Percentiles rank a stretch among this genome's conserved stretches.
Evolutionary conservation across 2,113 vertebrate genomes (phyloP).

Genomic region (Nesogale talazaci): DNA sequence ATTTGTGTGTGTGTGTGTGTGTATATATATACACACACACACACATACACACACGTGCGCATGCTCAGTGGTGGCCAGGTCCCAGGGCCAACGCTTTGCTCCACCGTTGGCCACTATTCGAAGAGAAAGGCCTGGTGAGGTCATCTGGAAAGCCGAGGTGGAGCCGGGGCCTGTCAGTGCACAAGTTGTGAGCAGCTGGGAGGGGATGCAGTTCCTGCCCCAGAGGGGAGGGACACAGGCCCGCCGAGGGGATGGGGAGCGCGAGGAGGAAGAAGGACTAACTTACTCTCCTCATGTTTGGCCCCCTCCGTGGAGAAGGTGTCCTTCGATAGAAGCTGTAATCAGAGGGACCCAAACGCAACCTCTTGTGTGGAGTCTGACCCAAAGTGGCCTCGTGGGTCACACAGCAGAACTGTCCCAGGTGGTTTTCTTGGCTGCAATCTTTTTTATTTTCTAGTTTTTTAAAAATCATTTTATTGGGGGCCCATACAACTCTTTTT

Average conservation of each 20-base stretch:
- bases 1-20: no score
- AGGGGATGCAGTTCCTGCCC: no score
- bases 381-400: neutral
- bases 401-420: neutral
- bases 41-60: no score
- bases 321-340: neutral
- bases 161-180: neutral
- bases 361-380: neutral
- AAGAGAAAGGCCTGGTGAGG: neutral
- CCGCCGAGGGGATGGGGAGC: neutral
- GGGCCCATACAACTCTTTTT: no score
- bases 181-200: neutral
- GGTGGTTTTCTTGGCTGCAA: neutral
- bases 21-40: no score
- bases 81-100: neutral
- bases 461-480: no score
- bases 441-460: no score
- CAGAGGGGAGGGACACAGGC: neutral
- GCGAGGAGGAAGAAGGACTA: constrained; percentile 1
- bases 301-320: neutral
- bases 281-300: neutral
- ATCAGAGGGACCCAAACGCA: neutral
- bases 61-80: neutral
- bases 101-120: no score
- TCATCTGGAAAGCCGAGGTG: neutral